Conservation (phyloP, 2,113 vertebrate genomes). For the Sinocyclocheilus anshuiensis region DNA sequence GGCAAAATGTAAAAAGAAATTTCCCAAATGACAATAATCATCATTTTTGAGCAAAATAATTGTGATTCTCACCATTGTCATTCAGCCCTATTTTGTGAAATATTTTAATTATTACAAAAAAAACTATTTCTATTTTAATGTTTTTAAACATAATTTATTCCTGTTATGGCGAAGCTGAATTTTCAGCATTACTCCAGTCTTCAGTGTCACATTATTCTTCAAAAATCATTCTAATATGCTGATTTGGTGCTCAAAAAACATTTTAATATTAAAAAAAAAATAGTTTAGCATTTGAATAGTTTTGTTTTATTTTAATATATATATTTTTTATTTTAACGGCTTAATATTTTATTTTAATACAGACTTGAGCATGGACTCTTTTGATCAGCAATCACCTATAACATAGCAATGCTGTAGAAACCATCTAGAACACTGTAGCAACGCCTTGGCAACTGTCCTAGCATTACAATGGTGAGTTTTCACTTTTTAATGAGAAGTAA, state of each 20-base stretch:
- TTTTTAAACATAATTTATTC: too few relatives aligned
- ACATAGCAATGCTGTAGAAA: not conserved
- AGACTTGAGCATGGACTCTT: not conserved
- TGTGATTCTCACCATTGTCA: not conserved
- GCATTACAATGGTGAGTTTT: not conserved
- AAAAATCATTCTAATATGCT: not conserved
- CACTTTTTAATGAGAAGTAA: slow-evolving; percentile 26
- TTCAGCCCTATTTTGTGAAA: too few relatives aligned
- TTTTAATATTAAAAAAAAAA: not conserved
- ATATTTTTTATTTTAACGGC: too few relatives aligned
- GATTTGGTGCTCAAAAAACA: not conserved
- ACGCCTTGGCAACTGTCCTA: not conserved
- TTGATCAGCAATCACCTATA: not conserved
- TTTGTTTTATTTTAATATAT: too few relatives aligned
- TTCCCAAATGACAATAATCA: not conserved
- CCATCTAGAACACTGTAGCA: not conserved
- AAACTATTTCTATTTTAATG: too few relatives aligned
- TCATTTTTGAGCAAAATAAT: not conserved
- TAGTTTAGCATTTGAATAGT: too few relatives aligned
- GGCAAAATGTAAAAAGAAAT: not conserved
- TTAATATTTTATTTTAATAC: not conserved
- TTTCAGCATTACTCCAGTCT: not conserved
- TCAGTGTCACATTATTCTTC: not conserved
- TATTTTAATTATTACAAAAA: too few relatives aligned
- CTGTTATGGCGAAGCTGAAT: too few relatives aligned